Base-by-base conservation (phyloP, 2,113 vertebrate species). In the Junco hyemalis region DNA sequence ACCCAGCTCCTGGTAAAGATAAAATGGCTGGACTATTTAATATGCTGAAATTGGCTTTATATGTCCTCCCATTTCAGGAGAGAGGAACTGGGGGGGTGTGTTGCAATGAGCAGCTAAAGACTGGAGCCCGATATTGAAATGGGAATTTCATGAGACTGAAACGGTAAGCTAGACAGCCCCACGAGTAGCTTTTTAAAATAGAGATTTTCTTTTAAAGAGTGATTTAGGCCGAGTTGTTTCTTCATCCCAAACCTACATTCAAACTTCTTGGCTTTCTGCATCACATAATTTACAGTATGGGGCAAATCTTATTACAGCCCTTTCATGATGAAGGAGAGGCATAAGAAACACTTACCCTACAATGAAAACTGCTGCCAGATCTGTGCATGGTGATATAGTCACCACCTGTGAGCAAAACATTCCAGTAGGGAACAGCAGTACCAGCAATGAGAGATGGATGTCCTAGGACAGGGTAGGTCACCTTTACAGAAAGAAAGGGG, bases 331-430 rank as follows among this genome's bases (percentile, higher is more conserved):
- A 33, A 68, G 26, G 22, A 45, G 50, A 91, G 5, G 9, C 11
- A 4, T 14, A 47, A 68, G 59, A 57, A 81, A 50, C 54, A 33
- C 26, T 11, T n/a, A 24, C 5, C 18, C 14, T 51, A 11, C 6
- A 5, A 0, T 33, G 54, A n/a, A 69, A 44, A 48, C 14, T 61
- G 50, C 71, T 70, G 59, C 56, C 64, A 59, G 50, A 35, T 8
- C 31, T 45, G 22, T 29, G 29, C 0, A 0, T 65, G 25, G 29
- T 1, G 14, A 14, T 15, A 3, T 4, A 3, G 0, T 0, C 19
- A 25, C 50, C 28, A 20, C 11, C 5, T 4, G 9, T 31, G 7
- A 50, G 51, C 31, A 60, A 54, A 60, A 15, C 35, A 20, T 81
- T 66, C 29, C 69, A 28, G 44, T 1, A 47, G 31, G 12, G 9